Base-by-base conservation (phyloP, 2,888 invertebrate species). In the Dicycla oo region DNA sequence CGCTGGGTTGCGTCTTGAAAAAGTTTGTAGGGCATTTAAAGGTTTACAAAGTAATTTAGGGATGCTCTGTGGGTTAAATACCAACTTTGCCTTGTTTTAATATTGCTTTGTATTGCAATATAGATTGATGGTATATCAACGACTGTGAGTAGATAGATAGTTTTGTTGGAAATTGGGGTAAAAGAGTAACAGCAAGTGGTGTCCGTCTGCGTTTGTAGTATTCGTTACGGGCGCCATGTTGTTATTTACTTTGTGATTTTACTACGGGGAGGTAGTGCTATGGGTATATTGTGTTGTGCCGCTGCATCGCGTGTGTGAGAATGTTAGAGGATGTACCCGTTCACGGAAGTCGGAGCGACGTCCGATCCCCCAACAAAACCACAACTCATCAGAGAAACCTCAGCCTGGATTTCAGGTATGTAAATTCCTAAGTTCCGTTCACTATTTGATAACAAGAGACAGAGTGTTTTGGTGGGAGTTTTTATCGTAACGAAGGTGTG, bases 341-440 rank as follows among this genome's bases (percentile, higher is more conserved):
- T 82, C 96, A 96, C 89, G 95, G 95, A 87, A 93, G 93, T 91
- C 92, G 94, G 78, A 92, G 92, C 88, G 95, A 95, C 87, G 88
- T 91, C 87, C 93, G 91, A 86, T 91, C 83, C 78, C 75, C 92
- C 40, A 95, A 93, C 43, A 95, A 94, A 87, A 88, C 92, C 81
- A 89, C 96, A 76, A 94, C 96, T 68, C 98, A 98, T 95, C 98
- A 98, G 94, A 97, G 98, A 92, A 98, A 98, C 95, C 97, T 98
- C 90, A 98, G 98, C 92, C 96, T 98, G 93, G 98, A 98, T 94
- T 98, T 98, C 94, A 98, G 98, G 98, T 98, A 94, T 87, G 91
- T 89, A 80, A 77, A 83, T 83, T 69, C 69, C 49, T 4, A 67
- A 64, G 58, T 76, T 66, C 63, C 69, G 62, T 73, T 76, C 57